Base-by-base conservation (phyloP, 2,888 invertebrate genomes). In the Rotaria sp. region DNA sequence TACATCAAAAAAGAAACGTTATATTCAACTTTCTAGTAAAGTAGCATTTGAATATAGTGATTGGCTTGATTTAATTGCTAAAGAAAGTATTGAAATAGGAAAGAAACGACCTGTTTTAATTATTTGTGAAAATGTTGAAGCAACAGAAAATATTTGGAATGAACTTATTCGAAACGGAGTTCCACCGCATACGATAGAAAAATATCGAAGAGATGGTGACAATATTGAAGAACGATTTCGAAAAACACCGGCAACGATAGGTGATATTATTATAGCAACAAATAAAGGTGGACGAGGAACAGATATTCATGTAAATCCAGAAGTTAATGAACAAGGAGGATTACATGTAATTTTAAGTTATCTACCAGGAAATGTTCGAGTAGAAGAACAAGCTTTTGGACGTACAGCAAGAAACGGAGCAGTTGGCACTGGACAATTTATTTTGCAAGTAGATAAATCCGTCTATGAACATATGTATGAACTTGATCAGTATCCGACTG, bases 331-430 rank as follows among this genome's bases (percentile, higher is more conserved):
- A 0, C 0, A 41, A 41, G 75, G 41, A 38, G 75, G 75, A 75
- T 21, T 75, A 21, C 75, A 75, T 75, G 41, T 75, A 1, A 38
- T 75, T 41, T 75, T 75, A 41, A 35, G 41, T 41, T 41, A 75
- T 75, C 10, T 41, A 75, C 41, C 75, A 7, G 75, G 41, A 10
- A 75, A 75, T 75, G 38, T 75, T 75, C 75, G 75, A 75, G n/a
- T 75, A 21, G 75, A 75, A 75, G 75, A 75, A 75, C 75, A 75
- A 75, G 75, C 75, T 24, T 75, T 75, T 26, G 75, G 75, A 75
- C 75, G 75, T 21, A 75, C 75, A 26, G 75, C 75, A 8, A 38
- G 38, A 38, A 75, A 75, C 11, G 75, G 75, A 75, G 75, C 75
- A 11, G 38, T 2, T 8, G 75, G 55, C 5, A 55, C 55, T 55